Percentiles rank a stretch among this genome's conserved stretches.
Evolutionary conservation across 2,888 invertebrate genomes (phyloP).

Genomic region (Julus scanicus): DNA sequence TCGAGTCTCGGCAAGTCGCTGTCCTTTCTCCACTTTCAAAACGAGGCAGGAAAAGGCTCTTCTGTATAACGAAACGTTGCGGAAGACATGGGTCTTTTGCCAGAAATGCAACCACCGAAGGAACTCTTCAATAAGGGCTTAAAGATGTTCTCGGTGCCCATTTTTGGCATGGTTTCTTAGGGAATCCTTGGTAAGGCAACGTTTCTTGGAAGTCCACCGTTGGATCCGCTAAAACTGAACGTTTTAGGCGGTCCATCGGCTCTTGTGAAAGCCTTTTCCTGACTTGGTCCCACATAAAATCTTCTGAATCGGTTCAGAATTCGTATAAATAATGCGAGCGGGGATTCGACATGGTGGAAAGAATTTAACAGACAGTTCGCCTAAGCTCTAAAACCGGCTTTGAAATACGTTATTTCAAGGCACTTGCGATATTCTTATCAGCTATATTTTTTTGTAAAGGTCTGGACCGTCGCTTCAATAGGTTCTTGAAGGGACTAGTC

Average conservation of each 20-base stretch:
- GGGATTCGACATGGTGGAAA: neutral
- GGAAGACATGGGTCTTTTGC: neutral
- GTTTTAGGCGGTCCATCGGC: neutral
- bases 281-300: neutral
- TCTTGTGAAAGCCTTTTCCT: neutral
- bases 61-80: neutral
- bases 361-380: neutral
- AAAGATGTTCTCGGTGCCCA: neutral
- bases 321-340: neutral
- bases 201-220: too few species aligned
- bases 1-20: neutral
- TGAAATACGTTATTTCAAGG: conserved; percentile 10
- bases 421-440: conserved; percentile 5
- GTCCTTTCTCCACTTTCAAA: neutral
- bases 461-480: neutral
- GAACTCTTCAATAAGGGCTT: neutral
- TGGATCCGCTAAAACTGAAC: neutral
- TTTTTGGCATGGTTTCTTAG: neutral
- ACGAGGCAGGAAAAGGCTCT: neutral
- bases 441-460: neutral
- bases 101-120: neutral
- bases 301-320: conserved; percentile 1
- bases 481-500: neutral
- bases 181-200: too few species aligned
- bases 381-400: conserved; percentile 4